Conservation (phyloP, 2,113 vertebrate species). For the Saimiri boliviensis region DNA sequence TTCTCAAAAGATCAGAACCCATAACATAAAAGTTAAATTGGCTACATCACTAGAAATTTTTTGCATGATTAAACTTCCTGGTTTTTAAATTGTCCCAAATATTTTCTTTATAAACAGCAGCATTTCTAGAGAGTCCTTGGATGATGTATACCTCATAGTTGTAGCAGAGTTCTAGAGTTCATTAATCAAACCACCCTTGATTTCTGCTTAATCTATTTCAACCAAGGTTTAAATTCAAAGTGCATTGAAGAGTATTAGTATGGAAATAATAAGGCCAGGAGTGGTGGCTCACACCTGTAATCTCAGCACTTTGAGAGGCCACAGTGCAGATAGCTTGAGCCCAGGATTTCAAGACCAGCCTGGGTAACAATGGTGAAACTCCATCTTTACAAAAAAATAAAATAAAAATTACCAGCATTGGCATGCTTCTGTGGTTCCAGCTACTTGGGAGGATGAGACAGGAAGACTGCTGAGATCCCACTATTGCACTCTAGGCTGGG, state of each 20-base stretch:
- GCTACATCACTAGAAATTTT: neutral
- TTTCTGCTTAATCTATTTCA: conserved; percentile 21
- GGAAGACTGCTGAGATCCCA: no score
- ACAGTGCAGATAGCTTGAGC: no score
- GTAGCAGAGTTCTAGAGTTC: neutral
- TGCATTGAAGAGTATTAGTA: neutral
- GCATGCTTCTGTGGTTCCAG: no score
- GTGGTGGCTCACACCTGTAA: no score
- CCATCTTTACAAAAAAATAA: no score
- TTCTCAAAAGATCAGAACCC: neutral
- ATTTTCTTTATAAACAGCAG: neutral
- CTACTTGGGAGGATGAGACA: no score
- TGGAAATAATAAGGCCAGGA: neutral
- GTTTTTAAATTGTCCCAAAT: neutral
- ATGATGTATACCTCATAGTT: neutral
- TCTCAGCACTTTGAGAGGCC: no score
- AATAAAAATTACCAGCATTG: no score
- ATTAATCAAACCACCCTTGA: conserved; percentile 34
- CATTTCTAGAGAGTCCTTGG: neutral
- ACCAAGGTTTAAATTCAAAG: conserved; percentile 46
- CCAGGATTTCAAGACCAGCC: no score
- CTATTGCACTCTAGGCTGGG: no score
- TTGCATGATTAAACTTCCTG: neutral
- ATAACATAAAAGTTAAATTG: neutral
- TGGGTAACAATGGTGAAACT: no score